phyloP scores from a whole-genome alignment of 2,797 vertebrate genomes.

The Tauraco hartlaubi region DNA sequence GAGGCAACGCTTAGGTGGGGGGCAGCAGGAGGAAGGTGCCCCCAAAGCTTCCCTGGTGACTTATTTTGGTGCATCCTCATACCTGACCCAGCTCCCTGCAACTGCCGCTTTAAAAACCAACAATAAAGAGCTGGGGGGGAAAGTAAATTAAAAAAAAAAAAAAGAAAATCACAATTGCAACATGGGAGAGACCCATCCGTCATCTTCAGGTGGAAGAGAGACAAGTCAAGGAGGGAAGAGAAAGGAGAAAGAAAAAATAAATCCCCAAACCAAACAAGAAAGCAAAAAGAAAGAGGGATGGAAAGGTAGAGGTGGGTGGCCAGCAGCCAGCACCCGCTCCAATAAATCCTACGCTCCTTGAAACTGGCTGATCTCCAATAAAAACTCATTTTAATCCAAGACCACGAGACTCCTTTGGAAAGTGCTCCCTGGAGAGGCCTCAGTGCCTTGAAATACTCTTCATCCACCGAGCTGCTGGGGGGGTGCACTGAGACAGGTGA shows the following conservation, averaged over 20 bases:
- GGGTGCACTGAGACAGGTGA: neutral
- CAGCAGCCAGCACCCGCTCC: slow-evolving; percentile 38
- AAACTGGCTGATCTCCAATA: slow-evolving; percentile 73
- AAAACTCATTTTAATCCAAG: slow-evolving; percentile 77
- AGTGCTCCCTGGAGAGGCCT: slow-evolving; percentile 65
- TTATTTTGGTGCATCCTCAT: neutral
- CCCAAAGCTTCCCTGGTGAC: neutral
- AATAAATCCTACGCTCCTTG: slow-evolving; percentile 65
- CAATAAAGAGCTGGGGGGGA: neutral
- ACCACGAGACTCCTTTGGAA: slow-evolving; percentile 55
- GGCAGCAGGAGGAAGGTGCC: neutral
- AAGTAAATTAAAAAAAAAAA: neutral
- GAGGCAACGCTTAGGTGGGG: neutral
- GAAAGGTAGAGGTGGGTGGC: slow-evolving; percentile 57
- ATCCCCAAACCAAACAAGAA: neutral
- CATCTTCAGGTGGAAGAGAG: neutral
- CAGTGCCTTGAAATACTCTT: neutral
- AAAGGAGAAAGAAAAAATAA: accelerated
- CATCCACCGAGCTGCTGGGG: neutral
- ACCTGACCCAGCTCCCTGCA: neutral
- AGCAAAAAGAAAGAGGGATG: slow-evolving; percentile 3
- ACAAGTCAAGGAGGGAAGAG: neutral
- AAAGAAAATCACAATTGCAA: neutral
- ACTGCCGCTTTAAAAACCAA: neutral
- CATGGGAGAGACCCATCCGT: neutral